Percentiles rank a stretch among this genome's conserved stretches.
phyloP scores from a whole-genome alignment of 2,797 vertebrate species.

The Pipistrellus nathusii region DNA sequence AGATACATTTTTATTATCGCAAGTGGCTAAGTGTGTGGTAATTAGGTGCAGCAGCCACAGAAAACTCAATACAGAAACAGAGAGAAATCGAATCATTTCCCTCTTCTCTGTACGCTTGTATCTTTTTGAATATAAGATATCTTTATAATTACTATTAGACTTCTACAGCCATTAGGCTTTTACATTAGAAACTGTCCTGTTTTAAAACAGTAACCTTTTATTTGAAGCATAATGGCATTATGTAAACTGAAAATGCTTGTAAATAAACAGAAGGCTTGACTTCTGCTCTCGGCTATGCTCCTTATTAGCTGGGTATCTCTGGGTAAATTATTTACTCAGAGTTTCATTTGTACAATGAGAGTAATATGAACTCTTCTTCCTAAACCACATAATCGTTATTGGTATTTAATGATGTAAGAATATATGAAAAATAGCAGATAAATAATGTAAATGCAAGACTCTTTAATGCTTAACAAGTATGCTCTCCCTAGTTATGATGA shows the following conservation, averaged over 20 bases:
- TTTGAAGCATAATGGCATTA: not conserved
- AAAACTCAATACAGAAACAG: not conserved
- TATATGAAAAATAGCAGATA: not conserved
- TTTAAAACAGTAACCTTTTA: conserved; percentile 9
- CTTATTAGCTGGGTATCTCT: not conserved
- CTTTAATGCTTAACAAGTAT: not conserved
- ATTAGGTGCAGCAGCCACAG: not conserved
- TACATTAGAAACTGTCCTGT: not conserved
- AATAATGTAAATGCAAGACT: not conserved
- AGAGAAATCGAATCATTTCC: not conserved
- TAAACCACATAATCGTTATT: not conserved
- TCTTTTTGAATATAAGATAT: not conserved
- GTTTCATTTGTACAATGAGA: not conserved
- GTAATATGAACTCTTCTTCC: not conserved
- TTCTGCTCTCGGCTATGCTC: not conserved
- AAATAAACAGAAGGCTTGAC: not conserved
- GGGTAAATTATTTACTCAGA: not conserved
- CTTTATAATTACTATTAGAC: not conserved
- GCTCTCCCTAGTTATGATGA: not conserved
- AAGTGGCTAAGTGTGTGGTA: not conserved
- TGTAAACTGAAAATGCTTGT: not conserved
- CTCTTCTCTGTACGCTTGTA: not conserved
- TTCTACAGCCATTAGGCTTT: not conserved
- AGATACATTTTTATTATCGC: not conserved
- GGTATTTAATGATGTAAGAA: not conserved